Conservation (phyloP, 2,888 invertebrate genomes). For the Tanytarsus gracilentus region DNA sequence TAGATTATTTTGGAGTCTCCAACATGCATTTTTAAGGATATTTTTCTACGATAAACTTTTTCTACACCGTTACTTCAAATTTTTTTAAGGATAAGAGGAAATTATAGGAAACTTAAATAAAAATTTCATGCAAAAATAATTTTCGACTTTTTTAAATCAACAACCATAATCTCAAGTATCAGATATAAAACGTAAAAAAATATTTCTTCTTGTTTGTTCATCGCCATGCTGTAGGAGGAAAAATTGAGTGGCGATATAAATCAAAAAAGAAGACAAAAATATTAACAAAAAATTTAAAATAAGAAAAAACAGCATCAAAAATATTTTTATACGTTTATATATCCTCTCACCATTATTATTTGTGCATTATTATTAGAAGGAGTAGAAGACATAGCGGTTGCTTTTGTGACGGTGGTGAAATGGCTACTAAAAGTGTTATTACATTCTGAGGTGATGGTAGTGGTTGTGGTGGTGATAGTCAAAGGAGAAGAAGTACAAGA, state of each 20-base stretch:
- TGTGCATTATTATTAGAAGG: slow-evolving; percentile 29
- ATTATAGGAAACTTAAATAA: too few relatives aligned
- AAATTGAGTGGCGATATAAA: too few relatives aligned
- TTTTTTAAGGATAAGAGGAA: too few relatives aligned
- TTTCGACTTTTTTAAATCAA: too few relatives aligned
- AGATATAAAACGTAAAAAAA: slow-evolving; percentile 31
- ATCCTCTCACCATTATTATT: slow-evolving; percentile 30
- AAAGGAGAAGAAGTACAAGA: slow-evolving; percentile 25
- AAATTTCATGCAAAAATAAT: too few relatives aligned
- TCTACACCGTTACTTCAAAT: too few relatives aligned
- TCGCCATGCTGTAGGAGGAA: too few relatives aligned
- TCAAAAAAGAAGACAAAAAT: slow-evolving; percentile 33
- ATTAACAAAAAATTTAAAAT: slow-evolving; percentile 28
- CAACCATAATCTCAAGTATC: slow-evolving; percentile 20
- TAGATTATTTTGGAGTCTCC: neutral
- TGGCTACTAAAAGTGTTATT: slow-evolving; percentile 20
- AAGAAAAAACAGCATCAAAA: slow-evolving; percentile 17
- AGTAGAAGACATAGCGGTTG: slow-evolving; percentile 22
- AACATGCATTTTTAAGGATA: too few relatives aligned
- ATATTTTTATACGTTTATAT: slow-evolving; percentile 30
- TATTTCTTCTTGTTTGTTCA: slow-evolving; percentile 29
- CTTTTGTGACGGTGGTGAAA: slow-evolving; percentile 21
- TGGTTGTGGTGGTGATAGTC: slow-evolving; percentile 18
- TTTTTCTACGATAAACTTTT: too few relatives aligned
- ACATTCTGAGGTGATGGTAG: slow-evolving; percentile 28